A percentile compares a stretch with the other conserved stretches of the same genome.
Evolutionary conservation across 2,113 vertebrate genomes (phyloP).

Genomic region (Oceanites oceanicus): DNA sequence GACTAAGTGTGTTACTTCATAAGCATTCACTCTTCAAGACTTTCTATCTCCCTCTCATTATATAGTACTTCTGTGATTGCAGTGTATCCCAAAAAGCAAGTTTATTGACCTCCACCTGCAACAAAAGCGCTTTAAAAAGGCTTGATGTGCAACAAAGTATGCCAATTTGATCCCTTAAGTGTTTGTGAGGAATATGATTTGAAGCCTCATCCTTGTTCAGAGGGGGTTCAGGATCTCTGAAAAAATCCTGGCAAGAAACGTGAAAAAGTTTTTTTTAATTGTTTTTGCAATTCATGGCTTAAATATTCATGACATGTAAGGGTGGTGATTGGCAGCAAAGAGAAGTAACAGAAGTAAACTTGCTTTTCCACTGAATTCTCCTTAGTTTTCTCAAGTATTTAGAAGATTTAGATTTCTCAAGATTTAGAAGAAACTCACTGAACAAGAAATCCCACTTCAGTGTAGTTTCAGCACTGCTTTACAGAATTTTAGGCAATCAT

Average conservation of each 20-base stretch:
- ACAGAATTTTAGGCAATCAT: not conserved
- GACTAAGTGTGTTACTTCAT: conserved; percentile 16
- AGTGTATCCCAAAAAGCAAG: not conserved
- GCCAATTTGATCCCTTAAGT: conserved; percentile 31
- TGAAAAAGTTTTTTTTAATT: not conserved
- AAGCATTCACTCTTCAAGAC: conserved; percentile 11
- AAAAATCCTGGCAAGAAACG: not conserved
- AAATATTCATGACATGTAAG: not conserved
- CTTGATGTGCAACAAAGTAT: not conserved
- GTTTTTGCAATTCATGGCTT: not conserved
- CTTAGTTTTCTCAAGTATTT: not conserved
- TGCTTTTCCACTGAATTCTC: not conserved
- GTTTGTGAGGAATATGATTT: not conserved
- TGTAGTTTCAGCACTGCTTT: not conserved
- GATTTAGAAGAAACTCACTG: not conserved
- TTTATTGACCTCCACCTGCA: conserved; percentile 28
- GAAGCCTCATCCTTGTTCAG: not conserved
- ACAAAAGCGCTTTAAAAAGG: conserved; percentile 22
- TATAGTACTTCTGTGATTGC: not conserved
- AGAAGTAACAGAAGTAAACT: not conserved
- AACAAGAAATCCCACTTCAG: not conserved
- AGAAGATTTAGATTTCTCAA: too few species aligned
- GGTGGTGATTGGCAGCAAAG: not conserved
- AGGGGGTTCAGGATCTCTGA: not conserved
- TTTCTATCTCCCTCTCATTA: not conserved